A percentile compares a stretch with the other conserved stretches of the same genome.
Conservation (phyloP, 2,888 invertebrate genomes). For the Zygothrica quintamaculata region DNA sequence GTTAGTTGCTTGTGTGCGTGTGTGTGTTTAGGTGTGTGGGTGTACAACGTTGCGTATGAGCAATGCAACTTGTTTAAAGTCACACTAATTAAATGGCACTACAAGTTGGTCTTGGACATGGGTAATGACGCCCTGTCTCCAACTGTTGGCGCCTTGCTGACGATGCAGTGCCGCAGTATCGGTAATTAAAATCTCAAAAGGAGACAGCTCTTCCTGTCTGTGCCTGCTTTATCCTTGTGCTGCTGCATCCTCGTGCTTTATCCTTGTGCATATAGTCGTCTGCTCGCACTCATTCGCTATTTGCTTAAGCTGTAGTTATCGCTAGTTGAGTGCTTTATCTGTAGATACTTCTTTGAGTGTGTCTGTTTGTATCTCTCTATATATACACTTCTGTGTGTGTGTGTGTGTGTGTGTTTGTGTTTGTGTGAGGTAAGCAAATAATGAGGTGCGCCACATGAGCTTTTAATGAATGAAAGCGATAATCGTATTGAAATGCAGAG, state of each 20-base stretch:
- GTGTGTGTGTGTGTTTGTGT: constrained; percentile 57
- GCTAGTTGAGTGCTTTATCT: constrained; percentile 29
- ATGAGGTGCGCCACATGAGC: constrained; percentile 68
- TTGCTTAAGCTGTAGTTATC: constrained; percentile 72
- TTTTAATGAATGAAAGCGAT: constrained; percentile 78
- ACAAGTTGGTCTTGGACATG: constrained; percentile 48
- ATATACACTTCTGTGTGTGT: constrained; percentile 20
- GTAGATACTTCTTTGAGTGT: constrained; percentile 12
- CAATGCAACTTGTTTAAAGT: constrained; percentile 68
- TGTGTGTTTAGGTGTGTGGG: constrained; percentile 15
- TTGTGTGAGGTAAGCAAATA: constrained; percentile 72
- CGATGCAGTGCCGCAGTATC: constrained; percentile 62
- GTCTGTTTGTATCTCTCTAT: background rate
- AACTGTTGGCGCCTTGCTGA: constrained; percentile 38
- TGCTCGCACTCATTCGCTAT: constrained; percentile 48
- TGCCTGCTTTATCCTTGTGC: constrained; percentile 19
- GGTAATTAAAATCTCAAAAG: constrained; percentile 81
- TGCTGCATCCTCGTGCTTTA: constrained; percentile 13
- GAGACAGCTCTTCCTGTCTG: constrained; percentile 59
- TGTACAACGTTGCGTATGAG: constrained; percentile 59
- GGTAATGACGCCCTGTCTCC: constrained; percentile 41
- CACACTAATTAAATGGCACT: constrained; percentile 73
- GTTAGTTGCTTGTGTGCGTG: constrained; percentile 1
- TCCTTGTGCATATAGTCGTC: constrained; percentile 13
- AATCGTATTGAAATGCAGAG: constrained; percentile 72